Evolutionary conservation across 2,797 vertebrate species (phyloP).

Genomic region (Danio aesculapii): DNA sequence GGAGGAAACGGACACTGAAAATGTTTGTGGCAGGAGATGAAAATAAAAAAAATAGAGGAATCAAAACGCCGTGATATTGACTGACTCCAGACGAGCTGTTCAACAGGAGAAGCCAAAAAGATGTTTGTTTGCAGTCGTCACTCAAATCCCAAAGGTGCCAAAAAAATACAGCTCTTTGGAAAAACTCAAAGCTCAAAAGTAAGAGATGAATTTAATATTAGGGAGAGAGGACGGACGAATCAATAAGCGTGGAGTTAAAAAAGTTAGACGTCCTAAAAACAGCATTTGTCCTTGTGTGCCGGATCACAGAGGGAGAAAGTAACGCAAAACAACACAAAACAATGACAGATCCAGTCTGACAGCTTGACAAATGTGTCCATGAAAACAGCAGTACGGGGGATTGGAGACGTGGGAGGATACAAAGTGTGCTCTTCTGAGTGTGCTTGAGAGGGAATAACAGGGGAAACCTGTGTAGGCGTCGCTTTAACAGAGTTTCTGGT

Average conservation of each 20-base stretch:
- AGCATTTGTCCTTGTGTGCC: conserved; percentile 73
- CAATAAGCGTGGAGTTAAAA: conserved; percentile 50
- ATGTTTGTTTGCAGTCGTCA: conserved; percentile 39
- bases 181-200: conserved; percentile 16
- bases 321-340: conserved; percentile 70
- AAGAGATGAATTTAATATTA: conserved; percentile 28
- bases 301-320: conserved; percentile 67
- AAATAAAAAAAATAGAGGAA: conserved; percentile 9
- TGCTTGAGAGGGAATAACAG: conserved; percentile 15
- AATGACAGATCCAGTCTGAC: conserved; percentile 81
- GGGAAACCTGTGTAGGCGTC: conserved; percentile 32
- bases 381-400: conserved; percentile 70
- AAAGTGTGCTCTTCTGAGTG: conserved; percentile 61
- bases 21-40: background rate
- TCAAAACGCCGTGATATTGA: conserved; percentile 1
- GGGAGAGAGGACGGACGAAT: conserved; percentile 5
- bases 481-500: conserved; percentile 26
- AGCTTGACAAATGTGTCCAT: conserved; percentile 82
- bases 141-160: conserved; percentile 34
- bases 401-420: conserved; percentile 64
- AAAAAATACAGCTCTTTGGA: background rate
- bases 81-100: conserved; percentile 27
- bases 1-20: background rate
- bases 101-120: conserved; percentile 11
- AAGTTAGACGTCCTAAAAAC: conserved; percentile 60